A percentile compares a stretch with the other conserved stretches of the same genome.
Conservation (phyloP, 2,888 invertebrate species). For the Hydrotaea cyrtoneurina region DNA sequence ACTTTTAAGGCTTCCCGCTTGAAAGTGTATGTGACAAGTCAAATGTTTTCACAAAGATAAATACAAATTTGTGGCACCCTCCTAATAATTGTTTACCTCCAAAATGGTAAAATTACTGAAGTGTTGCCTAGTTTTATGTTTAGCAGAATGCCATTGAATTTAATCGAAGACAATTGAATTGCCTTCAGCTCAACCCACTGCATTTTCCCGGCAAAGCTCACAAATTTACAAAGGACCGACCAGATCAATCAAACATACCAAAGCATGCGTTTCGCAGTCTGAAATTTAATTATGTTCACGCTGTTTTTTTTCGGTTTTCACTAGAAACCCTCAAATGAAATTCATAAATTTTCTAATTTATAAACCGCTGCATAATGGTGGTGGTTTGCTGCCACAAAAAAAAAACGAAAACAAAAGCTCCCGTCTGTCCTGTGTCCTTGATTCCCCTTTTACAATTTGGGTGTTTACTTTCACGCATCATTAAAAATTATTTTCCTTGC, state of each 20-base stretch:
- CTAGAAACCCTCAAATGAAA: not conserved
- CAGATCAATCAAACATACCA: not conserved
- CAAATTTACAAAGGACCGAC: not conserved
- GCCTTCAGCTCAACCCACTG: not conserved
- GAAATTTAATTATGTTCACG: not conserved
- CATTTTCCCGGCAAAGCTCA: not conserved
- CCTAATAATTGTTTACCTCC: too few relatives aligned
- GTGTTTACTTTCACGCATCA: conserved; percentile 7
- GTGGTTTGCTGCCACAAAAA: not conserved
- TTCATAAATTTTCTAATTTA: not conserved
- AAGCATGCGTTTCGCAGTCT: not conserved
- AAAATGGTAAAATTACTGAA: too few relatives aligned
- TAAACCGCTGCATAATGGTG: not conserved
- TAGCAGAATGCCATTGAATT: not conserved
- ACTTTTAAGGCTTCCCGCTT: too few relatives aligned
- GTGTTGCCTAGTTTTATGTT: too few relatives aligned
- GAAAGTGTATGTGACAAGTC: too few relatives aligned
- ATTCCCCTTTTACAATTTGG: not conserved
- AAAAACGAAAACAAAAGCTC: too few relatives aligned
- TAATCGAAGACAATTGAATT: not conserved
- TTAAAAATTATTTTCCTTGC: conserved; percentile 7
- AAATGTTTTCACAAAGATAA: too few relatives aligned
- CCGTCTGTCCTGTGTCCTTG: too few relatives aligned
- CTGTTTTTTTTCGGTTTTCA: not conserved
- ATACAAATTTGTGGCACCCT: too few relatives aligned